Evolutionary conservation across 2,797 vertebrate genomes (phyloP).

Genomic region (Atherinosoma microstoma): DNA sequence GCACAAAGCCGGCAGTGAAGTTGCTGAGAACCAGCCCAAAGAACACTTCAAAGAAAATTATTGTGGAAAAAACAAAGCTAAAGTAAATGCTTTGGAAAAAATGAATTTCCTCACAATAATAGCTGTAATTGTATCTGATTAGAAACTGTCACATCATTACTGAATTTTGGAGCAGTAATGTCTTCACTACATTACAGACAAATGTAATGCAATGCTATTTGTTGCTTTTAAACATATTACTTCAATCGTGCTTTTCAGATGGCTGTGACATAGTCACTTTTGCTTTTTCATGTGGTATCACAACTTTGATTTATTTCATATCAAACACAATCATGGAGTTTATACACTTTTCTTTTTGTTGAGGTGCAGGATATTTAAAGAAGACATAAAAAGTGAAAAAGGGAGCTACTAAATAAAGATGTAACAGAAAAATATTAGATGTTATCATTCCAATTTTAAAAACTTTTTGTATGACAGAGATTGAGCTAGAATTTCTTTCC

Average conservation of each 20-base stretch:
- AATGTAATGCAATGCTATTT: no score
- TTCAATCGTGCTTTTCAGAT: background rate
- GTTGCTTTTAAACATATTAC: background rate
- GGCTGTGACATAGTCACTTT: background rate
- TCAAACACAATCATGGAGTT: background rate
- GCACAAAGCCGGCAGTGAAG: constrained; percentile 7
- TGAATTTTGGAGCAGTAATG: background rate
- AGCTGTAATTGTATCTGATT: background rate
- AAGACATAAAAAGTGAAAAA: background rate
- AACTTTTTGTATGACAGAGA: background rate
- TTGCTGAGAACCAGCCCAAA: constrained; percentile 13
- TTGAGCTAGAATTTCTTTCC: background rate
- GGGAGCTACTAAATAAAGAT: background rate
- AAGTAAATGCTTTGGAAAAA: background rate
- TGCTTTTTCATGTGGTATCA: background rate
- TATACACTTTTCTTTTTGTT: background rate
- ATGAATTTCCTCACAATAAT: background rate
- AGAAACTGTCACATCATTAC: background rate
- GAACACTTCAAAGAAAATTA: constrained; percentile 9
- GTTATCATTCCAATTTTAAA: background rate
- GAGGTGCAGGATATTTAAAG: background rate
- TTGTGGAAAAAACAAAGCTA: background rate
- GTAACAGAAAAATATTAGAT: background rate
- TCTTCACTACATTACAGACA: background rate
- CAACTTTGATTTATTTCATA: background rate